Evolutionary conservation across 1,140 invertebrate species (phyloP).

Genomic region (Ptiloglossa arizonensis): DNA sequence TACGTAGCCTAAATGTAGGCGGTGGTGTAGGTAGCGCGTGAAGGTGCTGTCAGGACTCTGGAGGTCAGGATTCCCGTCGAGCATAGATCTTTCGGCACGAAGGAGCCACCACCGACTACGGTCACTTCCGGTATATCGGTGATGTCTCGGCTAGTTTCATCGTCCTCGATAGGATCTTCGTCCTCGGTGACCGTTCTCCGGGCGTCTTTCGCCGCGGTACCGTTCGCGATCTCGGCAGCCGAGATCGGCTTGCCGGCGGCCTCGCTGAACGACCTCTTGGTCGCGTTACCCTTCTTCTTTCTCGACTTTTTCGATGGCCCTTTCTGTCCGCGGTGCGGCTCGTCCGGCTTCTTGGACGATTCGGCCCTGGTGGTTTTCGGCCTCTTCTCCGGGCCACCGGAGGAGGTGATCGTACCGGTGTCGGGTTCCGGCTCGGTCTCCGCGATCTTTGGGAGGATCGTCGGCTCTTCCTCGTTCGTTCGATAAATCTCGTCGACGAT

Average conservation of each 20-base stretch:
- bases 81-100: constrained; percentile 73
- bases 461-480: neutral
- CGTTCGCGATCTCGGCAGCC: neutral
- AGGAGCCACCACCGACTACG: constrained; percentile 70
- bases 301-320: constrained; percentile 3
- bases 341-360: neutral
- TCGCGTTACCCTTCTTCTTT: constrained; percentile 30
- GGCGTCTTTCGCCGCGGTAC: neutral
- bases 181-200: constrained; percentile 48
- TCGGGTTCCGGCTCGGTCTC: too few species aligned
- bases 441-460: too few species aligned
- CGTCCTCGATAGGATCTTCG: constrained; percentile 13
- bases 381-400: neutral
- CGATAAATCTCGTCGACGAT: neutral
- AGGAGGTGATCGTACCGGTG: too few species aligned
- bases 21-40: constrained; percentile 79
- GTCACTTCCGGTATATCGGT: constrained; percentile 75
- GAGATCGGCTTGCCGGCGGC: constrained; percentile 19
- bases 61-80: constrained; percentile 75
- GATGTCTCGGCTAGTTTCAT: constrained; percentile 52
- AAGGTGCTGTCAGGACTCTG: constrained; percentile 77
- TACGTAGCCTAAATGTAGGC: constrained; percentile 78
- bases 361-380: neutral
- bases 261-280: constrained; percentile 41
- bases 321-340: neutral